Evolutionary conservation across 1,140 invertebrate species (phyloP).

Genomic region (roundworm (Caenorhabditis elegans)): WBcel235 BX284606.5:2441001-2441500

Average conservation of each 20-base stretch:
- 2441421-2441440: neutral
- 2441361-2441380: too few species aligned
- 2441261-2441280: neutral
- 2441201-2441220: neutral
- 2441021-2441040: too few species aligned
- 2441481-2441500: neutral
- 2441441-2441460: neutral
- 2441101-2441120: too few species aligned
- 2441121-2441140: too few species aligned
- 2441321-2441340: neutral
- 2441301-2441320: neutral
- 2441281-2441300: neutral
- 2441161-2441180: too few species aligned
- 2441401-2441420: neutral
- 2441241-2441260: neutral
- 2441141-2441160: too few species aligned
- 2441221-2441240: neutral
- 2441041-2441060: too few species aligned
- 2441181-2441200: too few species aligned
- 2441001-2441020: too few species aligned
- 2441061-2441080: too few species aligned
- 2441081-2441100: too few species aligned
- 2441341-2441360: neutral
- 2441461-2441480: conserved; percentile 20
- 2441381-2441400: neutral